Evolutionary conservation across 2,113 vertebrate genomes (phyloP), one percentile per base, ranked within the genome.

Genomic region (Triplophysa siluroides): DNA sequence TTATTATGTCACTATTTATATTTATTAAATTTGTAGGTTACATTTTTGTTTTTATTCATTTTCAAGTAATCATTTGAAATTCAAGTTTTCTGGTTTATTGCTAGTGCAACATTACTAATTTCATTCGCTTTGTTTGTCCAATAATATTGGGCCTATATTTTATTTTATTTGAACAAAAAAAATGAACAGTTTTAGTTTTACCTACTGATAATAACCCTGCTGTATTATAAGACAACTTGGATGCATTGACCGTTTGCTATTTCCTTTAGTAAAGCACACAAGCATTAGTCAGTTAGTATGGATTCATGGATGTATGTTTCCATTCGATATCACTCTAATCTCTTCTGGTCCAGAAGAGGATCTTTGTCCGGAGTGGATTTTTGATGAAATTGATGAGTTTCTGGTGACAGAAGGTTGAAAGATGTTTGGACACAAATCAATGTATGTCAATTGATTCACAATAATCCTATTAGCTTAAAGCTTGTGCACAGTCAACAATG

Each of bases 381-480:
- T 29, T 52, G 24, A 66, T 33, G 9, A 9, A 52, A 19, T 50
- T 24, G 60, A 65, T 3, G 41, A 33, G 74, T 52, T 66, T 24
- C 45, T 38, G 45, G 19, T 65, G 61, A 54, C 62, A 50, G 11
- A 14, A 52, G 1, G 18, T 18, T 52, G 62, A 65, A 41, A 14
- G 47, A 65, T 54, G 12, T 65, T 26, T 65, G 60, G 18, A 38
- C 62, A 33, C 19, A 61, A 54, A 26, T 77, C 19, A 6, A 77
- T 76, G 61, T 1, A 14, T 76, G 16, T 38, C 74, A 52, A 65
- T 77, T 65, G 75, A 77, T 77, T 77, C 45, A 43, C 75, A 65
- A 63, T 75, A 75, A 66, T 65, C 45, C 62, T 52, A 77, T 66
- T 77, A 77, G 26, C 19, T 64, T 76, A 64, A 76, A 64, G 62